These are phyloP conservation scores for Neocloeon triangulifer DNA, from an alignment of 1,140 invertebrate genomes.

Conservation along the genomic window DNA sequence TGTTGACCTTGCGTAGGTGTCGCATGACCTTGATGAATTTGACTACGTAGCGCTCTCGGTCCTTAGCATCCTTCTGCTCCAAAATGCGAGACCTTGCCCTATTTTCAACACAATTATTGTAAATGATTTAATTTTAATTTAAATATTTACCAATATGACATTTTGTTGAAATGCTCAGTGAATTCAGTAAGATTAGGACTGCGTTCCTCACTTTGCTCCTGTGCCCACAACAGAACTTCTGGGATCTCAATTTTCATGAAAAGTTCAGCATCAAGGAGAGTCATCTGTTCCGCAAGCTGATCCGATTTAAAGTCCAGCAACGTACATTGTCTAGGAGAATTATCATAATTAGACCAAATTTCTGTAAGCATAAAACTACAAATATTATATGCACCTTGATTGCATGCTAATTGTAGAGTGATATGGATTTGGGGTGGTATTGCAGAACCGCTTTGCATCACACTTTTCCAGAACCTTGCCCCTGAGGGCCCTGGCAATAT, in stretches of 20 bases:
- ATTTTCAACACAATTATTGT: not conserved
- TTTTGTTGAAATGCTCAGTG: conserved; percentile 99
- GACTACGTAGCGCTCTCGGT: conserved; percentile 85
- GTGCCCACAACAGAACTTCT: conserved; percentile 89
- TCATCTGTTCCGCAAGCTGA: conserved; percentile 94
- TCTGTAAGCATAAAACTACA: no score
- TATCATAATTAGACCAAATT: no score
- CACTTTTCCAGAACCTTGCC: conserved; percentile 82
- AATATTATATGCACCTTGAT: not conserved
- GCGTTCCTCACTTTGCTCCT: conserved; percentile 89
- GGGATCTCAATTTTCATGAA: conserved; percentile 94
- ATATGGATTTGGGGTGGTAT: no score
- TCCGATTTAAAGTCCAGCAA: conserved; percentile 83
- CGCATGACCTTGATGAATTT: conserved; percentile 99
- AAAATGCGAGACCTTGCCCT: conserved; percentile 59
- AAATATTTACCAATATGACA: conserved; percentile 74
- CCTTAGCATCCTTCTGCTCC: conserved; percentile 62
- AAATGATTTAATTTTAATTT: no score
- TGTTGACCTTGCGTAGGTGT: conserved; percentile 86
- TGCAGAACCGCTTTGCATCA: conserved; percentile 33
- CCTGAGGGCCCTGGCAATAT: conserved; percentile 67
- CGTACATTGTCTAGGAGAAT: no score
- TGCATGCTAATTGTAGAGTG: no score
- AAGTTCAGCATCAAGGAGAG: conserved; percentile 79
- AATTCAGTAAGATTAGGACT: conserved; percentile 92